A percentile compares a stretch with the other conserved stretches of the same genome.
Conservation (phyloP, 2,797 vertebrate species). For the Threskiornis aethiopicus region DNA sequence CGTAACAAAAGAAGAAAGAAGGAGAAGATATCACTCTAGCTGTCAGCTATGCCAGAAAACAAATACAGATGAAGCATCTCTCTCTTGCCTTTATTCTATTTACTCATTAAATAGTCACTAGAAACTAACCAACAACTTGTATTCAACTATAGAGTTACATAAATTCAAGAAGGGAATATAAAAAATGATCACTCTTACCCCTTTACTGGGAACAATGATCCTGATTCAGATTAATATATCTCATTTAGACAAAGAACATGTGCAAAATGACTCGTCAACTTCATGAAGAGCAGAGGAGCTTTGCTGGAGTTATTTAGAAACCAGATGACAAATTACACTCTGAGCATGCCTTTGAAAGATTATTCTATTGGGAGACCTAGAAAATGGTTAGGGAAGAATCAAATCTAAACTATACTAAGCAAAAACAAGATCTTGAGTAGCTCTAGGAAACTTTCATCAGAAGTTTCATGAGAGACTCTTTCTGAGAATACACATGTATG, state of each 20-base stretch:
- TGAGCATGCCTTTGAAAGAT: background rate
- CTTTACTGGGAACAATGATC: background rate
- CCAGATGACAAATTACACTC: background rate
- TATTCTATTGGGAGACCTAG: background rate
- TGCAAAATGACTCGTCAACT: background rate
- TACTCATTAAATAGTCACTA: background rate
- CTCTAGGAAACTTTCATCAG: background rate
- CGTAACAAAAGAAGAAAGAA: constrained; percentile 46
- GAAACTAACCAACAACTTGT: background rate
- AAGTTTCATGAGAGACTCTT: background rate
- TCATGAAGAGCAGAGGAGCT: background rate
- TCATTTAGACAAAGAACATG: background rate
- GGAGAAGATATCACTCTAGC: constrained; percentile 17
- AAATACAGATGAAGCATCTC: background rate
- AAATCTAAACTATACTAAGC: background rate
- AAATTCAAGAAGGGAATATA: background rate
- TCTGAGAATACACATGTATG: background rate
- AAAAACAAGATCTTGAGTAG: background rate
- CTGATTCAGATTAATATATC: background rate
- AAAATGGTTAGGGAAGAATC: background rate
- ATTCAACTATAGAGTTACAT: background rate
- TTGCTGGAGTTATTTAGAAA: background rate
- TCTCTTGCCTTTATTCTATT: background rate
- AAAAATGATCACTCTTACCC: background rate
- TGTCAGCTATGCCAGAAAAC: constrained; percentile 44